These are phyloP conservation scores for Lordiphosa collinella DNA, from an alignment of 1,140 invertebrate genomes.

Conservation along the genomic window DNA sequence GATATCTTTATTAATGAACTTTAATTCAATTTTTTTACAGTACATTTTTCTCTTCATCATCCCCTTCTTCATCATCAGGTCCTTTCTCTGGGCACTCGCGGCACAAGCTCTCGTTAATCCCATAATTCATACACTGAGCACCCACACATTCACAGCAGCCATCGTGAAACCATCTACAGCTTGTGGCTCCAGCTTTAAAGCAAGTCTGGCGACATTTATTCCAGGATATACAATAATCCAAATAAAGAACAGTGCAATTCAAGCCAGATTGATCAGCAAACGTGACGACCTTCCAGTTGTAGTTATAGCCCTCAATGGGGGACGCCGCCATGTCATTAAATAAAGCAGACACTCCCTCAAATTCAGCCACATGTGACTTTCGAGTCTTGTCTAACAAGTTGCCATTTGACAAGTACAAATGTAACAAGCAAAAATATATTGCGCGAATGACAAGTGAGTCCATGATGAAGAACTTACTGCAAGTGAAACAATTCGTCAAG, in stretches of 20 bases:
- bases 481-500: constrained; percentile 7
- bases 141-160: constrained; percentile 97
- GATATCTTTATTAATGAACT: not conserved
- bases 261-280: constrained; percentile 82
- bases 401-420: too few relatives aligned
- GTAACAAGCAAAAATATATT: not conserved
- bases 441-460: not conserved
- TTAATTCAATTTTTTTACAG: not conserved
- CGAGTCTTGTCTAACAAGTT: constrained; percentile 79
- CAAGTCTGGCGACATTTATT: constrained; percentile 84
- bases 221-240: constrained; percentile 93
- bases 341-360: constrained; percentile 88
- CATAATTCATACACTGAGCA: constrained; percentile 84
- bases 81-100: constrained; percentile 47
- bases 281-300: constrained; percentile 87
- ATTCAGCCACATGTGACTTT: constrained; percentile 92
- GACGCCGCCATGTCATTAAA: constrained; percentile 90
- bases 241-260: constrained; percentile 95
- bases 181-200: constrained; percentile 55
- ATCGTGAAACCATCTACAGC: constrained; percentile 92
- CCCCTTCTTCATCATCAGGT: constrained; percentile 34
- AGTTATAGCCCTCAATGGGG: constrained; percentile 82
- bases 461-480: constrained; percentile 21
- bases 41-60: not conserved
- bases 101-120: constrained; percentile 74